Percentiles rank a stretch among this genome's conserved stretches.
phyloP scores from a whole-genome alignment of 2,797 vertebrate genomes.

The Nasua narica region DNA sequence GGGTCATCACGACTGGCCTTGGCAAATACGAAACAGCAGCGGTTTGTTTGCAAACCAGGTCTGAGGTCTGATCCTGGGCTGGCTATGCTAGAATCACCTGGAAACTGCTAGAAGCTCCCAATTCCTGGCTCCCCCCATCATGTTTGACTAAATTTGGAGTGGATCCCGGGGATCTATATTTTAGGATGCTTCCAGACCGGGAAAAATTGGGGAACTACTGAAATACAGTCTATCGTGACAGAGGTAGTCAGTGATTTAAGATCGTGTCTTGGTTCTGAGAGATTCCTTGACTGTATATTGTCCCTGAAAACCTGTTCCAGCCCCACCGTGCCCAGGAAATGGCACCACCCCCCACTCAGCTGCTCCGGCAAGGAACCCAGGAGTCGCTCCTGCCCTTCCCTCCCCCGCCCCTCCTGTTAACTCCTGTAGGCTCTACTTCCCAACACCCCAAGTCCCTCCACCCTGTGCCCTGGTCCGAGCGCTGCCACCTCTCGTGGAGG shows the following conservation, averaged over 20 bases:
- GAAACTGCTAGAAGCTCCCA: accelerated
- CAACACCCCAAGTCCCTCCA: accelerated
- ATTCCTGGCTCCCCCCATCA: background rate
- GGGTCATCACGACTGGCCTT: background rate
- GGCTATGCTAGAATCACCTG: background rate
- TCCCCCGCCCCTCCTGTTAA: background rate
- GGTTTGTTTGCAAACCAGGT: background rate
- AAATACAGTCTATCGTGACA: background rate
- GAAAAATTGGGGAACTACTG: background rate
- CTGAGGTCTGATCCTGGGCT: background rate
- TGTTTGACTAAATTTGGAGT: background rate
- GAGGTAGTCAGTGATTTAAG: background rate
- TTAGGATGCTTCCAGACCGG: background rate
- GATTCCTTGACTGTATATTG: background rate
- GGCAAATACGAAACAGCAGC: background rate
- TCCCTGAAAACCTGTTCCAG: background rate
- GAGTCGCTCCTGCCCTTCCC: background rate
- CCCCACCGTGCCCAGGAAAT: accelerated
- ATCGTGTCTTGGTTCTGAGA: background rate
- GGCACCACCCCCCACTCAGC: background rate
- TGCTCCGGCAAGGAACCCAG: background rate
- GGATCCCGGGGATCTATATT: background rate
- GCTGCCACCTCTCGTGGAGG: background rate
- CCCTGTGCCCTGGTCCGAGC: accelerated
- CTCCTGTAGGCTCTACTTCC: background rate